Base-by-base conservation (phyloP, 2,888 invertebrate species). In the Orthonevra nobilis region DNA sequence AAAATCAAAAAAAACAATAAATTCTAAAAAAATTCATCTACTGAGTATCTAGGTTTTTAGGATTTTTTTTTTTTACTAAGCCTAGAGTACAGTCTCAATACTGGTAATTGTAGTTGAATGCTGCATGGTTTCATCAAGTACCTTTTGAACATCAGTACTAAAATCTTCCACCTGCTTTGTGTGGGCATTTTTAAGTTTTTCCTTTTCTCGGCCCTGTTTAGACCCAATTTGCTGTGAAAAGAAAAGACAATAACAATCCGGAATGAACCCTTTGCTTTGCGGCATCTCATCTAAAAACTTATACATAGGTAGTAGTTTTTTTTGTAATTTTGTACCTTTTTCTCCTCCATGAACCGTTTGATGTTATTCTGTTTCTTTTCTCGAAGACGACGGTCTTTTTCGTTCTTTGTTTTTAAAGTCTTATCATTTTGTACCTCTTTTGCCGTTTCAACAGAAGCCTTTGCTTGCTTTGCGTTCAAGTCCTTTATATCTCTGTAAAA, bases 341-440 rank as follows among this genome's bases (percentile, higher is more conserved):
- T 92, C 89, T 99, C 98, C 83, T 99, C 98, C 91, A 98, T 94
- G 87, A 99, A 99, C 85, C 96, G 96, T 89, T 98, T 98, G 58
- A 97, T 97, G 88, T 98, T 98, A 88, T 98, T 98, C 87, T 98
- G 97, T 85, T 98, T 97, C 89, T 98, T 97, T 89, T 99, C 97
- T 20, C 96, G 91, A 64, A 98, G 91, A 40, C 98, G 92, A 38
- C 98, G 92, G 87, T 99, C 99, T 85, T 97, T 96, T 88, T 99
- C 99, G 75, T 97, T 97, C 85, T 99, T 97, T 66, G 98, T 98
- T 89, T 98, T 95, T 64, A 99, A 91, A 0, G 96, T 96, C 90
- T 99, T 99, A 89, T 99, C 99, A 88, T 95, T 96, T 86, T 94
- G 93, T 42, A 99, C 97, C 87, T 96, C 97, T 89, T 96, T 96